A percentile compares a stretch with the other conserved stretches of the same genome.
Conservation (phyloP, 2,113 vertebrate species). For the Nasalis larvatus region DNA sequence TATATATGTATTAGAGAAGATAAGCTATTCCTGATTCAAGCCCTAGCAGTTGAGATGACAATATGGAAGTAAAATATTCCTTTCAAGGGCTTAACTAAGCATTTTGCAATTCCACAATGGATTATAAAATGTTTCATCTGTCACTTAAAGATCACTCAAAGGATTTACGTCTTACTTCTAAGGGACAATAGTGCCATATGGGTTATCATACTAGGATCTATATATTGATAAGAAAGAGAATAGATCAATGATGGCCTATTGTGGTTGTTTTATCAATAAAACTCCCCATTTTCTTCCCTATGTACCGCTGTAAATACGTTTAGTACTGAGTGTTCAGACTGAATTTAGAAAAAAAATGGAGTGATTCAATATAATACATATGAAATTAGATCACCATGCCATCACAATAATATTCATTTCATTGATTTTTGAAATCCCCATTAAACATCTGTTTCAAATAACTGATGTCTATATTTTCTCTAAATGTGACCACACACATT, state of each 20-base stretch:
- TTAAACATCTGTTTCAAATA: constrained; percentile 58
- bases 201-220: constrained; percentile 56
- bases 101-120: not conserved
- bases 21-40: not conserved
- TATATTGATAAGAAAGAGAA: constrained; percentile 66
- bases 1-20: not conserved
- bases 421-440: constrained; percentile 63
- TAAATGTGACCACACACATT: not conserved
- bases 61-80: not conserved
- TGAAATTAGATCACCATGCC: constrained; percentile 61
- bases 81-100: not conserved
- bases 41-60: not conserved
- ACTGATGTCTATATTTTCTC: constrained; percentile 2
- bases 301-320: not conserved
- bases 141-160: constrained; percentile 46
- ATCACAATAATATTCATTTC: constrained; percentile 45
- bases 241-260: constrained; percentile 49
- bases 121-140: constrained; percentile 20
- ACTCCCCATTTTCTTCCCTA: not conserved
- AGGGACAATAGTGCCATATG: constrained; percentile 40
- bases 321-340: not conserved
- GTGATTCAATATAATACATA: constrained; percentile 30
- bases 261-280: constrained; percentile 40
- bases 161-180: constrained; percentile 41
- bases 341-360: constrained; percentile 29